Conservation (phyloP, 2,797 vertebrate genomes). For the Anguilla pacifica region DNA sequence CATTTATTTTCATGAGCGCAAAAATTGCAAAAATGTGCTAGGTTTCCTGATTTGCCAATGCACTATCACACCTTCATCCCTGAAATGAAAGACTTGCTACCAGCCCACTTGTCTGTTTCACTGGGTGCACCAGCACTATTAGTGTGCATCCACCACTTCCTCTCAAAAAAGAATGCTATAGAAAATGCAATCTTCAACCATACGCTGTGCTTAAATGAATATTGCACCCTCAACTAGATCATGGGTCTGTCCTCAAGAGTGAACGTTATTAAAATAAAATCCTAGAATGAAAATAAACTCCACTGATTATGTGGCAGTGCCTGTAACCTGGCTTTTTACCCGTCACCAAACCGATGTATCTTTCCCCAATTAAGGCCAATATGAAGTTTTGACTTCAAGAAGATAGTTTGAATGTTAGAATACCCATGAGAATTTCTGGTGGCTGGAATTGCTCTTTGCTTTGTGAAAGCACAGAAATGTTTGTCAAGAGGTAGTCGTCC, state of each 20-base stretch:
- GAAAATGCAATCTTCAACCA: not conserved
- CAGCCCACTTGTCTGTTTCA: not conserved
- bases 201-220: not conserved
- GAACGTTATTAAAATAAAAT: not conserved
- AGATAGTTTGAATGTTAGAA: not conserved
- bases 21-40: not conserved
- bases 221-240: not conserved
- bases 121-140: not conserved
- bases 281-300: not conserved
- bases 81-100: not conserved
- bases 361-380: slow-evolving; percentile 22
- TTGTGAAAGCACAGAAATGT: slow-evolving; percentile 40
- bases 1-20: too few relatives aligned
- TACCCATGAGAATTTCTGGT: slow-evolving; percentile 19
- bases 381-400: slow-evolving; percentile 18
- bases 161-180: not conserved
- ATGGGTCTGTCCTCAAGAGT: not conserved
- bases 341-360: not conserved
- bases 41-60: not conserved
- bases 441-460: slow-evolving; percentile 24
- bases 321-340: slow-evolving; percentile 15
- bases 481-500: slow-evolving; percentile 47
- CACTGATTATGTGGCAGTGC: not conserved
- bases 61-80: not conserved
- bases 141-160: not conserved